Conservation (phyloP, 1,140 invertebrate genomes). For the Dysdera silvatica region DNA sequence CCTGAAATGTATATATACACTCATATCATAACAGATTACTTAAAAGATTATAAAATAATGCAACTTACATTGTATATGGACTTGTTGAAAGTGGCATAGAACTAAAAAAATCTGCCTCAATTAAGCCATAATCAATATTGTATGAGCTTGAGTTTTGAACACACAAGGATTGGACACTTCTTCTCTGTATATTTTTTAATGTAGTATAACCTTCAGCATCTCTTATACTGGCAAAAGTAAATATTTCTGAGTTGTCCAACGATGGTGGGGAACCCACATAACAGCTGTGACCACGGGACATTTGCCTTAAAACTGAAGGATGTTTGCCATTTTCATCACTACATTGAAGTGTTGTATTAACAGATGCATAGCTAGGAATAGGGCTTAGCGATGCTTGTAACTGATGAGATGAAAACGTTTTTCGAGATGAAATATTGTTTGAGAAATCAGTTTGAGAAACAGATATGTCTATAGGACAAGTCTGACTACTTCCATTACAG, state of each 20-base stretch:
- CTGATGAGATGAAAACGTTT: too few relatives aligned
- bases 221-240: slow-evolving; percentile 37
- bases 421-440: too few relatives aligned
- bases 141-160: slow-evolving; percentile 11
- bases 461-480: too few relatives aligned
- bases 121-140: slow-evolving; percentile 10
- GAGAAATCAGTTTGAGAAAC: too few relatives aligned
- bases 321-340: slow-evolving; percentile 6
- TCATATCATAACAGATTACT: too few relatives aligned
- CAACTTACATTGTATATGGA: too few relatives aligned
- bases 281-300: slow-evolving; percentile 13
- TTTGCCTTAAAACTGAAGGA: slow-evolving; percentile 13
- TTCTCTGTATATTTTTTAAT: slow-evolving; percentile 60
- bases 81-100: too few relatives aligned
- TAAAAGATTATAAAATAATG: too few relatives aligned
- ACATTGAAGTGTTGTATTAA: slow-evolving; percentile 28
- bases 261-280: slow-evolving; percentile 20
- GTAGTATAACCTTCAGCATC: slow-evolving; percentile 68
- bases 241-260: slow-evolving; percentile 15
- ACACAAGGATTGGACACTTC: slow-evolving; percentile 44
- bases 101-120: slow-evolving; percentile 9
- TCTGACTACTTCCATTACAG: too few relatives aligned
- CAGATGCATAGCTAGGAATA: slow-evolving; percentile 59
- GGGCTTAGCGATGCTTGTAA: too few relatives aligned
- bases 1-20: too few relatives aligned